Evolutionary conservation across 2,888 invertebrate species (phyloP), one percentile per base, ranked within the genome.

Genomic region (Bhutanitis thaidina): DNA sequence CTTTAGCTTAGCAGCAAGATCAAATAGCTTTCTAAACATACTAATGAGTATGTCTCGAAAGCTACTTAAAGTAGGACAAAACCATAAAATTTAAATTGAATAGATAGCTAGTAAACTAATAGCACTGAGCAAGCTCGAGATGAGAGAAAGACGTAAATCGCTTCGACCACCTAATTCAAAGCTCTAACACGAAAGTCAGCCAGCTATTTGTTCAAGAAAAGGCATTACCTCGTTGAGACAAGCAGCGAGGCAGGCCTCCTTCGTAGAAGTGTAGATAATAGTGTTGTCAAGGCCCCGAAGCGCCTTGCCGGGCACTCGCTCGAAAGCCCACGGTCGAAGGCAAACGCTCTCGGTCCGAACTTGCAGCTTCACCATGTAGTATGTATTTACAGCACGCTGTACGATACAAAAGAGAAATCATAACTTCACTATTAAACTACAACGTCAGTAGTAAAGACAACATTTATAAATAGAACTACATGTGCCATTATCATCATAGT

Each of bases 331-430:
- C 30, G 97, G 97, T 56, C 97, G 91, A 61, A 95, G 90, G 75
- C 97, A 97, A 4, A 97, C 95, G 76, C 96, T 97, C 76, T 97
- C 97, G 61, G 97, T 96, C 78, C 97, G 90, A 65, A 97, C 92
- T 87, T 95, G 94, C 67, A 97, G 90, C 84, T 97, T 97, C 69
- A 96, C 96, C 96, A 97, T 97, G 91, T 97, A 97, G 83, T 97
- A 97, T 90, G 96, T 95, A 80, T 96, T 97, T 68, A 96, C 96
- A 15, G 96, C 94, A 52, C 95, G 91, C 80, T 93, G 91, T 8
- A 57, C 12, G 30, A 32, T 39, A 7, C 43, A 12, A 43, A 35
- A 32, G n/a, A 27, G 15, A 16, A 40, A 44, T 15, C 35, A 38
- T 15, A n/a, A 7, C 13, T 39, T 39, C 30, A 46, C 16, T 43